Conservation (phyloP, 2,113 vertebrate species). For the Notarius quadriscutis region DNA sequence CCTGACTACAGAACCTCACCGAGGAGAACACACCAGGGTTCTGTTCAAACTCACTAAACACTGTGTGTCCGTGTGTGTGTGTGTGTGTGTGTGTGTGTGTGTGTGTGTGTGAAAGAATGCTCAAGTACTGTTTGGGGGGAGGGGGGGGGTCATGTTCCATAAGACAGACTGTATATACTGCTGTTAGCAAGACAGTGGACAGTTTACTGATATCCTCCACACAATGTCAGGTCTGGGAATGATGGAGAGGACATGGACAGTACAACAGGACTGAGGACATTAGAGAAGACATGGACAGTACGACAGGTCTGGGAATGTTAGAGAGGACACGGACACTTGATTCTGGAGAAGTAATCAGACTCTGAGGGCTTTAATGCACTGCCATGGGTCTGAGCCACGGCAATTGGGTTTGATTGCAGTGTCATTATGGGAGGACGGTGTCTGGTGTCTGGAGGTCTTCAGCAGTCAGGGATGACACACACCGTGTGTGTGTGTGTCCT, state of each 20-base stretch:
- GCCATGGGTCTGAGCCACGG: constrained; percentile 76
- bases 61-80: too few relatives aligned
- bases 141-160: too few relatives aligned
- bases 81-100: too few relatives aligned
- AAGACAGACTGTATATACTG: too few relatives aligned
- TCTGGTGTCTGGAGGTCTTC: constrained; percentile 77
- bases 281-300: neutral
- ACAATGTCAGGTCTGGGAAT: constrained; percentile 37
- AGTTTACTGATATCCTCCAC: constrained; percentile 1
- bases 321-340: constrained; percentile 65
- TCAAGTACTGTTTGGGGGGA: too few relatives aligned
- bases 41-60: too few relatives aligned
- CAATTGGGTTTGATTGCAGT: constrained; percentile 78
- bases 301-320: constrained; percentile 58
- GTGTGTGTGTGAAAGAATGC: too few relatives aligned
- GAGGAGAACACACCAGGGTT: too few relatives aligned
- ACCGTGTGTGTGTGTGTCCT: constrained; percentile 17
- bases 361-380: constrained; percentile 74
- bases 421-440: constrained; percentile 76
- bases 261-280: neutral
- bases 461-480: constrained; percentile 53
- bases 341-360: constrained; percentile 78
- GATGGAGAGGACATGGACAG: constrained; percentile 32
- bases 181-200: too few relatives aligned
- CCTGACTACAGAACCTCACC: too few relatives aligned